These are phyloP conservation scores for Acanthopagrus latus DNA, from an alignment of 2,797 vertebrate genomes.

Conservation along the genomic window DNA sequence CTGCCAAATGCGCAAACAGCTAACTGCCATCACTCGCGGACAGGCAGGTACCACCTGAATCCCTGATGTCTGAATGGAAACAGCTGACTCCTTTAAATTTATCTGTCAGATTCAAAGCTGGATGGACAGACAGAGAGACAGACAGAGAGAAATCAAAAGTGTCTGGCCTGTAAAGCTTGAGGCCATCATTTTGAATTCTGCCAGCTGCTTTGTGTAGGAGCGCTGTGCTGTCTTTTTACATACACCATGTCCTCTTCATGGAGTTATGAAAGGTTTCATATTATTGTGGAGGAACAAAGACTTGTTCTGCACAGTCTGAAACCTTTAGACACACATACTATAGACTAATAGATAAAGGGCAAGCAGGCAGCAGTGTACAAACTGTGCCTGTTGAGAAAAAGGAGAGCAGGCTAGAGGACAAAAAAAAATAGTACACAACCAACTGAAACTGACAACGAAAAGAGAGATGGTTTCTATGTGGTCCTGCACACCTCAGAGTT, in stretches of 20 bases:
- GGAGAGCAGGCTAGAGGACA: slow-evolving; percentile 10
- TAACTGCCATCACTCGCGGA: slow-evolving; percentile 62
- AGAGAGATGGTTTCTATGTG: slow-evolving; percentile 1
- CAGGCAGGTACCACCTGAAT: slow-evolving; percentile 60
- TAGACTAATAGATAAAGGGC: slow-evolving; percentile 34
- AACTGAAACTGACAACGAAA: slow-evolving; percentile 13
- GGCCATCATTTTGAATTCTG: slow-evolving; percentile 69
- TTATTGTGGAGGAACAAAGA: slow-evolving; percentile 60
- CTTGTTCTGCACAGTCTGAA: slow-evolving; percentile 47
- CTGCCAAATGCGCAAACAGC: slow-evolving; percentile 57
- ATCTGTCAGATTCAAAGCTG: slow-evolving; percentile 65
- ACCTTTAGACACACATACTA: slow-evolving; percentile 47
- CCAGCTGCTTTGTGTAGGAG: slow-evolving; percentile 60
- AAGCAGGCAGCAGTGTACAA: slow-evolving; percentile 36
- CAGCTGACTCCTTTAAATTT: slow-evolving; percentile 69
- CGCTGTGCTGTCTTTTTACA: slow-evolving; percentile 64
- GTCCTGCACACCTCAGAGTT: slow-evolving; percentile 10
- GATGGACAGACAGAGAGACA: slow-evolving; percentile 24
- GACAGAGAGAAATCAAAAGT: slow-evolving; percentile 48
- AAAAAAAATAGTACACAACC: slow-evolving; percentile 2
- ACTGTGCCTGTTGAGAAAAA: slow-evolving; percentile 36
- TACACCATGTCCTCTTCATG: slow-evolving; percentile 51
- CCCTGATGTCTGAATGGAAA: slow-evolving; percentile 38
- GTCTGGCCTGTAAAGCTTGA: slow-evolving; percentile 56
- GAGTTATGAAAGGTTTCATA: slow-evolving; percentile 70